A percentile compares a stretch with the other conserved stretches of the same genome.
Evolutionary conservation across 2,797 vertebrate genomes (phyloP).

Genomic region (Chromis chromis): DNA sequence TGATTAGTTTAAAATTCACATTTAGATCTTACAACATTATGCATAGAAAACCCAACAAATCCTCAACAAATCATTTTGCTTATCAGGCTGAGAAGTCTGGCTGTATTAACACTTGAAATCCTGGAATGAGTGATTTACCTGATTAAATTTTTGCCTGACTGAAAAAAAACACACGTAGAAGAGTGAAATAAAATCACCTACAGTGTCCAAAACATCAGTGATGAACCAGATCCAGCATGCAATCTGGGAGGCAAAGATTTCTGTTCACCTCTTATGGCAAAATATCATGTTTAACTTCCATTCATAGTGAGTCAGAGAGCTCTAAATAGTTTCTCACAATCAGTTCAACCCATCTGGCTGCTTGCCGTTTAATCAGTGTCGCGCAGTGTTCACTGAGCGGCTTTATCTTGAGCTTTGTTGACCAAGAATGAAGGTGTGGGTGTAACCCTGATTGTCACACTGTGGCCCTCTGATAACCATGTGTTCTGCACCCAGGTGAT

Average conservation of each 20-base stretch:
- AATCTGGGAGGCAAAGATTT: neutral
- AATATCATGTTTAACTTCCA: neutral
- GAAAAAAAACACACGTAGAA: too few relatives aligned
- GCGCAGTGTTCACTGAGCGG: neutral
- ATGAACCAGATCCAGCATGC: neutral
- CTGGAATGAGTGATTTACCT: neutral
- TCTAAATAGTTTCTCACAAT: neutral
- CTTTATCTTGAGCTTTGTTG: conserved; percentile 50
- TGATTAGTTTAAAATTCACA: too few relatives aligned
- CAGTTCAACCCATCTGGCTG: neutral
- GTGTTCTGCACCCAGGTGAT: conserved; percentile 79
- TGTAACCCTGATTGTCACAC: neutral
- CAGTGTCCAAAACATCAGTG: neutral
- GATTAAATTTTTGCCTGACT: neutral
- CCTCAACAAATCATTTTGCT: too few relatives aligned
- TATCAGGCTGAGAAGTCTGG: neutral
- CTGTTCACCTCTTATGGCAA: neutral
- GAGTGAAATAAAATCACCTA: too few relatives aligned
- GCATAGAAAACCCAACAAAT: too few relatives aligned
- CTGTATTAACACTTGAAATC: neutral
- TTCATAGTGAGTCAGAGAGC: neutral
- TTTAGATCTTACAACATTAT: too few relatives aligned
- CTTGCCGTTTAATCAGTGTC: conserved; percentile 9
- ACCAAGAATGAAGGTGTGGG: conserved; percentile 46
- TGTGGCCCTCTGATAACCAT: conserved; percentile 22